phyloP scores from a whole-genome alignment of 2,888 invertebrate genomes.

The Morinoia aosen region DNA sequence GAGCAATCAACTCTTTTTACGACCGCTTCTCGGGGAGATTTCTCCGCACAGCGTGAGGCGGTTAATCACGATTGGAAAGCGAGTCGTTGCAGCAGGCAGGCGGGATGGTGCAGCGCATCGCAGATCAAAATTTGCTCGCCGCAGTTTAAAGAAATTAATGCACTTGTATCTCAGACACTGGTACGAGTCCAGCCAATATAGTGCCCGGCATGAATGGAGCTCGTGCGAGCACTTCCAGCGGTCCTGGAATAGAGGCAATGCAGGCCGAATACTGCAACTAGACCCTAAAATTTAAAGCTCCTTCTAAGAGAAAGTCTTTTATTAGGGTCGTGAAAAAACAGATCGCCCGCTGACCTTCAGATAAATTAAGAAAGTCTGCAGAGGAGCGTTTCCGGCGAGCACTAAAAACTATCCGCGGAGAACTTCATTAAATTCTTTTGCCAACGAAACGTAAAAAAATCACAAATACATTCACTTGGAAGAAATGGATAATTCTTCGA shows the following conservation, averaged over 20 bases:
- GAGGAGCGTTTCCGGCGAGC: background rate
- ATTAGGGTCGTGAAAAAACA: background rate
- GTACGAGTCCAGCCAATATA: too few species aligned
- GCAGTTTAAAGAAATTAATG: too few species aligned
- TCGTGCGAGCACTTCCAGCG: background rate
- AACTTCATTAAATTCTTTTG: background rate
- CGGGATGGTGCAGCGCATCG: background rate
- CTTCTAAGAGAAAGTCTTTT: background rate
- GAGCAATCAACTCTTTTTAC: slow-evolving; percentile 35
- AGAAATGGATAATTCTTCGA: background rate
- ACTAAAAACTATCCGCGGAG: background rate
- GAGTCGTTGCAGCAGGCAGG: background rate
- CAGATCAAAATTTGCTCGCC: too few species aligned
- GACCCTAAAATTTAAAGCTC: background rate
- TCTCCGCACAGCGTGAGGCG: background rate
- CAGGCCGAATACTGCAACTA: background rate
- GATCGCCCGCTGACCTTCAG: background rate
- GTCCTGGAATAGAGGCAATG: background rate
- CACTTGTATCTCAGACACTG: too few species aligned
- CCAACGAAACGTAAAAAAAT: background rate
- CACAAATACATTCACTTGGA: background rate
- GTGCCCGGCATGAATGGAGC: background rate
- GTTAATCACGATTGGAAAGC: background rate
- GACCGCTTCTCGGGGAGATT: background rate
- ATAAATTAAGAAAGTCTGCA: background rate